Evolutionary conservation across 1,140 invertebrate species (phyloP).

Genomic region (Zaprionus camerounensis): DNA sequence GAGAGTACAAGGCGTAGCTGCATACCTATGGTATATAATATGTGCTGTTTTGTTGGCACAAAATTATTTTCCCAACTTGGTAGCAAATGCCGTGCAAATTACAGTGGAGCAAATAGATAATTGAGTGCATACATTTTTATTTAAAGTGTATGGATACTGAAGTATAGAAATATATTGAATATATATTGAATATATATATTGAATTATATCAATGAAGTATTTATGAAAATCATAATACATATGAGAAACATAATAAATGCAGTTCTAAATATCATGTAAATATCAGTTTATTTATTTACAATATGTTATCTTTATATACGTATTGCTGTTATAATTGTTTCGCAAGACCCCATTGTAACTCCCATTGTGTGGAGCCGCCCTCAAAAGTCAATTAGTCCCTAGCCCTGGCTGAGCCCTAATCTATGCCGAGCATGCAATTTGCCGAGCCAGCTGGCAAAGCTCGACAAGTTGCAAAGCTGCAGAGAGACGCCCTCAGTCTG

Average conservation of each 20-base stretch:
- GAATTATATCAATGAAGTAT: background rate
- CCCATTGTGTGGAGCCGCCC: slow-evolving; percentile 18
- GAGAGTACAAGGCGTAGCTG: slow-evolving; percentile 6
- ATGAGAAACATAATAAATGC: too few relatives aligned
- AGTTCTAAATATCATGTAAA: too few relatives aligned
- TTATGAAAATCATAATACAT: too few relatives aligned
- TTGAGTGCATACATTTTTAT: background rate
- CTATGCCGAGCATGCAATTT: slow-evolving; percentile 51
- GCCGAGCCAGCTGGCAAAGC: slow-evolving; percentile 36
- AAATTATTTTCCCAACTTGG: slow-evolving; percentile 23
- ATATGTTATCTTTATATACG: background rate
- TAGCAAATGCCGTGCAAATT: slow-evolving; percentile 2
- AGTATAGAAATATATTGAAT: background rate
- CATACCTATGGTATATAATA: slow-evolving; percentile 14
- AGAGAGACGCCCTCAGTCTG: background rate
- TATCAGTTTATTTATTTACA: too few relatives aligned
- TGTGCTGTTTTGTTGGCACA: slow-evolving; percentile 29
- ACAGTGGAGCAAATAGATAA: slow-evolving; percentile 18
- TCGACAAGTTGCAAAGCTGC: slow-evolving; percentile 28
- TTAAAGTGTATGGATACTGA: background rate
- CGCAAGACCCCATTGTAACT: too few relatives aligned
- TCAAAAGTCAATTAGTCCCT: slow-evolving; percentile 53
- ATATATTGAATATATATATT: background rate
- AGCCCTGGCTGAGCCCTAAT: slow-evolving; percentile 16
- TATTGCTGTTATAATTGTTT: background rate